These are phyloP conservation scores for Corticium candelabrum DNA, from an alignment of 37 sponge, comb jelly and placozoan genomes.

Conservation along the genomic window DNA sequence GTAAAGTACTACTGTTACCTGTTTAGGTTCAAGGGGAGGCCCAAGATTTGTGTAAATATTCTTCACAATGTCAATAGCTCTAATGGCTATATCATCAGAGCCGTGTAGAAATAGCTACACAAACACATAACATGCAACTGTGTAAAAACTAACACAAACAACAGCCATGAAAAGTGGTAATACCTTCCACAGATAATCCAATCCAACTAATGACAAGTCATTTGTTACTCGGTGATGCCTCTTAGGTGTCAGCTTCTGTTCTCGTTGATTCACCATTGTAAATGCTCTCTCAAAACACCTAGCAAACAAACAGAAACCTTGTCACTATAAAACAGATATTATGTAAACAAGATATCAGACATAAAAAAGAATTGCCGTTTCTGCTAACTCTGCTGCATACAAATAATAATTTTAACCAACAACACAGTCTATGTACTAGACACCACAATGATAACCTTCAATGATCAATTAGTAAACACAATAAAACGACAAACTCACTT, in stretches of 20 bases:
- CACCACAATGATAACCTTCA: too few relatives aligned
- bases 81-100: slow-evolving; percentile 56
- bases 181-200: slow-evolving; percentile 81
- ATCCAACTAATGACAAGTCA: slow-evolving; percentile 62
- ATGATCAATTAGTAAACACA: not conserved
- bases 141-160: not conserved
- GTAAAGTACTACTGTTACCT: slow-evolving; percentile 28
- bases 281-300: slow-evolving; percentile 89
- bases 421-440: too few relatives aligned
- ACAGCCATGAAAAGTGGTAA: not conserved
- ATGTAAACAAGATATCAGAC: not conserved
- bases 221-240: slow-evolving; percentile 53
- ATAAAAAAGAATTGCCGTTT: too few relatives aligned
- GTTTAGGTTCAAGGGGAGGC: slow-evolving; percentile 51
- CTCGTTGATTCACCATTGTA: slow-evolving; percentile 68
- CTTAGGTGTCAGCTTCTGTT: slow-evolving; percentile 40
- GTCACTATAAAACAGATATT: too few relatives aligned
- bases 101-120: slow-evolving; percentile 45
- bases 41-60: slow-evolving; percentile 76
- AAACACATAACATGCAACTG: not conserved
- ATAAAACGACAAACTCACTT: slow-evolving; percentile 21
- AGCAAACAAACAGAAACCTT: not conserved
- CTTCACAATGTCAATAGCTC: slow-evolving; percentile 82
- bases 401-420: not conserved
- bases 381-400: too few relatives aligned